A percentile compares a stretch with the other conserved stretches of the same genome.
Conservation (phyloP, 2,888 invertebrate species). For the Cheilosia impressa region DNA sequence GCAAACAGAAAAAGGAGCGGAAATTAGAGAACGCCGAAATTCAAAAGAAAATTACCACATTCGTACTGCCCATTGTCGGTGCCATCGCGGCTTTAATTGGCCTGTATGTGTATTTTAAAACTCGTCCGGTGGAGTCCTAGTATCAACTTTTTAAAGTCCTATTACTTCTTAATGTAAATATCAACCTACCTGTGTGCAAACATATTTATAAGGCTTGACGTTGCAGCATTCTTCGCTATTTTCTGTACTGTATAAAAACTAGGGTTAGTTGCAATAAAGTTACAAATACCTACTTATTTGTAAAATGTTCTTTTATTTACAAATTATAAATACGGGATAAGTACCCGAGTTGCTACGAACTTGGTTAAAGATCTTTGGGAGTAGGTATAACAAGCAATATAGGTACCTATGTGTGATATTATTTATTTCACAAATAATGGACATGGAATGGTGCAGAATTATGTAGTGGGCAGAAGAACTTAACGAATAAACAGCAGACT, state of each 20-base stretch:
- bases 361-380: no score
- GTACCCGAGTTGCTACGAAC: no score
- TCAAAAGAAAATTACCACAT: conserved; percentile 90
- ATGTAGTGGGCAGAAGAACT: no score
- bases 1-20: conserved; percentile 92
- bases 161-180: no score
- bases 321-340: neutral
- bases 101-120: conserved; percentile 91
- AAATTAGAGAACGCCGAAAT: conserved; percentile 92
- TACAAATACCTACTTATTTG: neutral
- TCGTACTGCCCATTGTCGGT: conserved; percentile 90
- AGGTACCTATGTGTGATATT: no score
- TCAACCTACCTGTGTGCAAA: neutral
- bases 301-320: neutral
- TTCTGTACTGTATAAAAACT: conserved; percentile 23
- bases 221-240: conserved; percentile 6
- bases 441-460: no score
- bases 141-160: no score
- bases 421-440: no score
- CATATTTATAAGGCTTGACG: neutral
- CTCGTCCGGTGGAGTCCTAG: conserved; percentile 85
- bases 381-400: no score
- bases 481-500: no score
- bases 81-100: conserved; percentile 89
- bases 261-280: conserved; percentile 20